phyloP scores from a whole-genome alignment of 2,113 vertebrate genomes.

The Vicugna pacos region DNA sequence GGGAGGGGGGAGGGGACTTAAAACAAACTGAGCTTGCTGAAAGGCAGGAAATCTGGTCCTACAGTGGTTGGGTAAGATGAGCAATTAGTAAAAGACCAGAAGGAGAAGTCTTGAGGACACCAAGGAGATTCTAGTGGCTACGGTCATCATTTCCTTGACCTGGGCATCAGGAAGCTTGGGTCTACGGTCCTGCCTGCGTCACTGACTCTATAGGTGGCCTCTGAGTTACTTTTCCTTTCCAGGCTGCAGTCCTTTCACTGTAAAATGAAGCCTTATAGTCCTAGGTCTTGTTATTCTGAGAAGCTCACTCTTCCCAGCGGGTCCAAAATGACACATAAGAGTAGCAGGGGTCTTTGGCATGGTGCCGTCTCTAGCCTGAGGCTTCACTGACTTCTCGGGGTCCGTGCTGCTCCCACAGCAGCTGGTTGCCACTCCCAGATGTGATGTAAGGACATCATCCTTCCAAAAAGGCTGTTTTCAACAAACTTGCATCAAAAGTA shows the following conservation, averaged over 20 bases:
- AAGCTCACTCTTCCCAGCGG: background rate
- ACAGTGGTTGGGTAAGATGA: background rate
- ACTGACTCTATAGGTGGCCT: background rate
- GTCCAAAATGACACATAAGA: background rate
- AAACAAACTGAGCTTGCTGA: conserved; percentile 10
- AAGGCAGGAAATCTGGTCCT: background rate
- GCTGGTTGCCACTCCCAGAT: background rate
- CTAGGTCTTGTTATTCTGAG: background rate
- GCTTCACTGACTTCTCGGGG: background rate
- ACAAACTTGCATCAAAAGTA: background rate
- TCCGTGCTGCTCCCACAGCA: background rate
- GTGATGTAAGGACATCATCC: background rate
- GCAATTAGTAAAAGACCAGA: background rate
- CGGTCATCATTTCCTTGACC: background rate
- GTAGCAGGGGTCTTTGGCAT: background rate
- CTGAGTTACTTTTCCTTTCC: background rate
- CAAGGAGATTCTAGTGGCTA: background rate
- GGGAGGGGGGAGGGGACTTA: background rate
- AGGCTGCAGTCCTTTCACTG: background rate
- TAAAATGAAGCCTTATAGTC: background rate
- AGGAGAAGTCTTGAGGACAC: background rate
- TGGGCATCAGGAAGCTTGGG: background rate
- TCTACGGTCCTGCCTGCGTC: background rate
- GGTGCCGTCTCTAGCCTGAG: background rate
- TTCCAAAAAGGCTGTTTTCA: background rate